A percentile compares a stretch with the other conserved stretches of the same genome.
phyloP scores from a whole-genome alignment of 2,797 vertebrate species.

The Aselliscus stoliczkanus region DNA sequence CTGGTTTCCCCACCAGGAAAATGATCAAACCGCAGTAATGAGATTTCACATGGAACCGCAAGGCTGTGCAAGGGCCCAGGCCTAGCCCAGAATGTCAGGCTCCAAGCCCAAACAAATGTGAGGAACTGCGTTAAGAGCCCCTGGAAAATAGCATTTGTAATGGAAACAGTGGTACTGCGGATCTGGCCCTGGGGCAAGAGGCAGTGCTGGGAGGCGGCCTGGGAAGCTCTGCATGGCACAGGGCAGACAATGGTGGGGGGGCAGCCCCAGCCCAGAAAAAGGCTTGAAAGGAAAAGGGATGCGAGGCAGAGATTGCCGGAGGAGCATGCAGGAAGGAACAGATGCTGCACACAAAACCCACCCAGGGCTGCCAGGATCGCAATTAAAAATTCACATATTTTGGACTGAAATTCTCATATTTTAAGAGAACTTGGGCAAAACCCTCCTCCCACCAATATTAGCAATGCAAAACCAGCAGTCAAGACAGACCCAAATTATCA shows the following conservation, averaged over 20 bases:
- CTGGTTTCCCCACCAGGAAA: slow-evolving; percentile 37
- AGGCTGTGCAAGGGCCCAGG: background rate
- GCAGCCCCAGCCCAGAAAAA: background rate
- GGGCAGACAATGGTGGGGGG: background rate
- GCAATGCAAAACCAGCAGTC: slow-evolving; percentile 72
- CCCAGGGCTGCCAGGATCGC: slow-evolving; percentile 65
- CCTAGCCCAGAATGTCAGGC: slow-evolving; percentile 13
- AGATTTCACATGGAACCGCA: slow-evolving; percentile 17
- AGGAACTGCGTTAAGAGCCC: background rate
- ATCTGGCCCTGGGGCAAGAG: background rate
- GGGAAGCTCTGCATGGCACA: background rate
- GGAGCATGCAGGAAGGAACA: slow-evolving; percentile 61
- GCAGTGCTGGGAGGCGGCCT: background rate
- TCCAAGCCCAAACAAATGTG: slow-evolving; percentile 26
- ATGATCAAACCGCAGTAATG: slow-evolving; percentile 19
- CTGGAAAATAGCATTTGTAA: slow-evolving; percentile 37
- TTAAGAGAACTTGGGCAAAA: slow-evolving; percentile 72
- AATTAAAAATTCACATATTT: slow-evolving; percentile 77
- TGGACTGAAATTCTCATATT: slow-evolving; percentile 73
- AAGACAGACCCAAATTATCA: slow-evolving; percentile 75
- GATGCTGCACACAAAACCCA: slow-evolving; percentile 66
- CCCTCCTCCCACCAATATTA: slow-evolving; percentile 74
- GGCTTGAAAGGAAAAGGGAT: slow-evolving; percentile 7
- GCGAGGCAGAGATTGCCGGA: slow-evolving; percentile 5
- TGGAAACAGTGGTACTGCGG: background rate